Percentiles rank a stretch among this genome's conserved stretches.
phyloP scores from a whole-genome alignment of 2,113 vertebrate genomes.

The Eupsittula cactorum region DNA sequence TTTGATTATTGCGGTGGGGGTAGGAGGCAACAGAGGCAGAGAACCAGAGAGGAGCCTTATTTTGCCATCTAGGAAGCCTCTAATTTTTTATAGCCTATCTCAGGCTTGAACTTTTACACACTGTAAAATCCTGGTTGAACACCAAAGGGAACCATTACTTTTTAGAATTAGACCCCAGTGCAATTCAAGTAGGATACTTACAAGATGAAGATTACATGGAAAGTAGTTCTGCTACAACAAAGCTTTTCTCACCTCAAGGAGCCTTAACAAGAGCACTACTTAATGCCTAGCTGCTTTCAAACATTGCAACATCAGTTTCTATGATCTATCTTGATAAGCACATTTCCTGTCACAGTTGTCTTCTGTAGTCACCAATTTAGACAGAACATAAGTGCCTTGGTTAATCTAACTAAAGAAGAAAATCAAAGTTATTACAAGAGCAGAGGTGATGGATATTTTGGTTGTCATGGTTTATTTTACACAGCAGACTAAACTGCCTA shows the following conservation, averaged over 20 bases:
- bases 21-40: neutral
- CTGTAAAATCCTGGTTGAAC: neutral
- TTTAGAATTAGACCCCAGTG: neutral
- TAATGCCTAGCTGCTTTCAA: neutral
- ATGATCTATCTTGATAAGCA: neutral
- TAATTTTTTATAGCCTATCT: neutral
- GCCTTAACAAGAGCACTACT: neutral
- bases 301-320: neutral
- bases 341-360: neutral
- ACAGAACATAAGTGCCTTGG: neutral
- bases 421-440: neutral
- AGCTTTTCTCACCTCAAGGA: neutral
- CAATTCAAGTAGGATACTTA: neutral
- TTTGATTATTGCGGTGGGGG: neutral
- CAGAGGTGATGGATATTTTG: fast-evolving
- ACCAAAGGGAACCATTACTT: neutral
- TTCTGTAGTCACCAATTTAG: neutral
- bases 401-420: neutral
- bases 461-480: neutral
- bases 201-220: neutral
- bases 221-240: neutral
- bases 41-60: neutral
- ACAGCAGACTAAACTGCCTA: neutral
- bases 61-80: neutral
- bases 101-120: neutral